Conservation (phyloP, 2,888 invertebrate genomes). For the Ormyrus labotus region DNA sequence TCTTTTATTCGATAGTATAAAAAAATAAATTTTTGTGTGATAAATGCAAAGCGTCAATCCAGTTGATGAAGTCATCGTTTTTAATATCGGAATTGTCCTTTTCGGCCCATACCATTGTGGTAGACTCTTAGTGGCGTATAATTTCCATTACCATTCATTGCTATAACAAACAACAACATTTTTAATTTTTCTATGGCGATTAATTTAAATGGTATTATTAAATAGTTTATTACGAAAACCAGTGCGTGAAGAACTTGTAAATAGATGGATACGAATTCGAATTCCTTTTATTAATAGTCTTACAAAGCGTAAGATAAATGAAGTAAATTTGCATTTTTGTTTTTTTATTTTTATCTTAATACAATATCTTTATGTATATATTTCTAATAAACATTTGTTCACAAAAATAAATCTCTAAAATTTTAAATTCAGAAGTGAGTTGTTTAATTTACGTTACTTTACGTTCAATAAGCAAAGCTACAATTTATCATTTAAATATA, state of each 20-base stretch:
- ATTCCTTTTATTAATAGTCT: no score
- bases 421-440: neutral
- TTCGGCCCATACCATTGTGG: constrained; percentile 87
- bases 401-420: constrained; percentile 28
- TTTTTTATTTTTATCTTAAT: constrained; percentile 2
- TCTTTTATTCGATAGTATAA: constrained; percentile 47
- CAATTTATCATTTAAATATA: no score
- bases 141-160: constrained; percentile 82
- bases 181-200: neutral
- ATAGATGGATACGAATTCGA: no score
- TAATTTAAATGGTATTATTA: constrained; percentile 22
- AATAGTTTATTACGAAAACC: neutral
- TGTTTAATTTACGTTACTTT: neutral
- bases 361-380: constrained; percentile 34
- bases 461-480: no score
- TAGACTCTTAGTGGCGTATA: constrained; percentile 89
- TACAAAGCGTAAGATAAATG: no score
- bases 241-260: neutral
- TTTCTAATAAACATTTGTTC: constrained; percentile 29
- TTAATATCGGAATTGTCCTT: constrained; percentile 89
- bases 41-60: constrained; percentile 52
- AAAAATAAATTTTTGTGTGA: constrained; percentile 54
- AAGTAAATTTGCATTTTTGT: no score
- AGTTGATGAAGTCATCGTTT: constrained; percentile 8
- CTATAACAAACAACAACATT: constrained; percentile 74